Conservation (phyloP, 2,797 vertebrate species). For the Coregonus sp. region DNA sequence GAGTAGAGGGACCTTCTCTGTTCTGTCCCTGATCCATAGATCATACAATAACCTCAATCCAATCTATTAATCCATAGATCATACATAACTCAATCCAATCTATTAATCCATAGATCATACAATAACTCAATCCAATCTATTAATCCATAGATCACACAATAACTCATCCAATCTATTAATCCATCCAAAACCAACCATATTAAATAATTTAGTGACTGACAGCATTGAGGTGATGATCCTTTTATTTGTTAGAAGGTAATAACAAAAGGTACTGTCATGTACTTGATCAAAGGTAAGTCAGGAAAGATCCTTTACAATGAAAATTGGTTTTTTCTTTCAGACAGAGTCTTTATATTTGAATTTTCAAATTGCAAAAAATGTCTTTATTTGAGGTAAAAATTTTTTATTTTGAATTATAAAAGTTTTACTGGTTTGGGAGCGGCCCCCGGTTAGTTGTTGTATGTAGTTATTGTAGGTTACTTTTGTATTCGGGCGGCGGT, state of each 20-base stretch:
- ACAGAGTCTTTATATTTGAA: background rate
- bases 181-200: background rate
- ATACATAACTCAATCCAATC: too few relatives aligned
- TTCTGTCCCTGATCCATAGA: background rate
- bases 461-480: too few relatives aligned
- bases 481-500: too few relatives aligned
- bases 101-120: background rate
- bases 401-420: too few relatives aligned
- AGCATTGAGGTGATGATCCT: background rate
- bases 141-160: background rate
- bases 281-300: conserved; percentile 4
- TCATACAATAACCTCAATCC: background rate
- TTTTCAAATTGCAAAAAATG: too few relatives aligned
- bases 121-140: too few relatives aligned
- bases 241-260: background rate
- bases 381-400: too few relatives aligned
- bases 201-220: background rate
- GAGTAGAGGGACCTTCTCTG: background rate
- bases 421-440: too few relatives aligned
- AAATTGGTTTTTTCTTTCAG: background rate
- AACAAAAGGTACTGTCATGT: conserved; percentile 2
- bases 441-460: too few relatives aligned
- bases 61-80: background rate
- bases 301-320: background rate
- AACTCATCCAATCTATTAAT: background rate